Base-by-base conservation (phyloP, 2,113 vertebrate genomes). In the Gallinago paraguaiae region DNA sequence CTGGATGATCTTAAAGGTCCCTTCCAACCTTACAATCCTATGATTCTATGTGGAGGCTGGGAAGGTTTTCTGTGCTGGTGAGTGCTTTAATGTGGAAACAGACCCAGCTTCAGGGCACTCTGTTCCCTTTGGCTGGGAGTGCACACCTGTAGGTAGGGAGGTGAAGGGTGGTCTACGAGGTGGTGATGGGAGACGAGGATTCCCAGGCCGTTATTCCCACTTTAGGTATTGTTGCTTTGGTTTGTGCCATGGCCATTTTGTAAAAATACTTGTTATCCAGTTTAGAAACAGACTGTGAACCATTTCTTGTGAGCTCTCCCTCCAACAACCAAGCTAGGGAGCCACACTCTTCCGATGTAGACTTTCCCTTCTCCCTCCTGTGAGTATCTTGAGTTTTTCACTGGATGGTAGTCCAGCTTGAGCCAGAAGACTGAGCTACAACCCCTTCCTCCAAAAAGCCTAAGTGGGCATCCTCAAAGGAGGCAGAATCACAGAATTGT, bases 281-380 rank as follows among this genome's bases (percentile, higher is more conserved):
- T 30, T 86, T n/a, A 71, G 41, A 71, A 94, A 60, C 7, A 23
- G 37, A 54, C 11, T 7, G 2, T 1, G 61, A 12, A 7, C 28
- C 17, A 67, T 75, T 53, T 39, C 33, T 57, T 48, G 25, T 60
- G 50, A 43, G 43, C 17, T 18, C 35, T 63, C 7, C 0, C 39
- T 79, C 23, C 46, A 28, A 17, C 37, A 39, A 2, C 64, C 30
- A 59, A 72, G 51, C 20, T 8, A 3, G 37, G 33, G 45, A 82
- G 33, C 33, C 45, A 28, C 7, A 1, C 6, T 59, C 11, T 59
- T 20, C 69, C 0, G 0, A 6, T 2, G 13, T 4, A 39, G 56
- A 45, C 31, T 70, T 37, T 13, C 56, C 30, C 50, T 51, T 60
- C 64, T 84, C 25, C 41, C 23, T 67, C 7, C 35, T 61, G 9